Base-by-base conservation (phyloP, 2,888 invertebrate species). In the Camponotus fellah region DNA sequence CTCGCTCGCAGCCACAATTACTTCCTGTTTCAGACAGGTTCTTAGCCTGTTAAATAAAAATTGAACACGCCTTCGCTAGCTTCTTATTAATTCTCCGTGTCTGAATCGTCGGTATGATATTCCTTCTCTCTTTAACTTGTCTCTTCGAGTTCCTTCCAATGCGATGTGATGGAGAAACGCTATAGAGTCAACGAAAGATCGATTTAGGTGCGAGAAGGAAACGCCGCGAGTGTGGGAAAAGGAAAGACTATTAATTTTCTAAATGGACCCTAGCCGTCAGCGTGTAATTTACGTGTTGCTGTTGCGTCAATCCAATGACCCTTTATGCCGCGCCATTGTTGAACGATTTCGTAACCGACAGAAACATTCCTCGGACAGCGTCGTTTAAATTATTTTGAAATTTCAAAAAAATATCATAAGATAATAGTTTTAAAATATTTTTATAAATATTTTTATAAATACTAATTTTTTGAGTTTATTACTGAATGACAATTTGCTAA, bases 261-360 rank as follows among this genome's bases (percentile, higher is more conserved):
- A 83, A 89, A 88, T 86, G 74, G 81, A 83, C 75, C 58, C 46
- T 43, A 74, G 82, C 84, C 86, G 83, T 89, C 86, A 82, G 74
- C 88, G 79, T 58, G 71, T 89, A 85, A 89, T 88, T 89, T 88
- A 89, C 86, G 85, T 82, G 80, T 74, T 37, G 66, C 82, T 80
- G 34, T 85, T 84, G 77, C 88, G 81, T 81, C 86, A 84, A 86
- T 21, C n/a, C 26, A 46, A 26, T 62, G 77, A n/a, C 46, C 62
- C 60, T 81, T 66, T 34, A 32, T 64, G 80, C 37, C 43, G 49
- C 62, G 43, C 75, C 76, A 88, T 88, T 88, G 88, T 88, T 34
- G 43, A 72, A 26, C 14, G 69, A 53, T 88, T 86, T 69, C 56
- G 62, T 74, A 88, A 89, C 8, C 62, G 17, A 60, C 17, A 17